Evolutionary conservation across 23 tunicate species (phyloP).

Genomic region (Phallusia fumigata): DNA sequence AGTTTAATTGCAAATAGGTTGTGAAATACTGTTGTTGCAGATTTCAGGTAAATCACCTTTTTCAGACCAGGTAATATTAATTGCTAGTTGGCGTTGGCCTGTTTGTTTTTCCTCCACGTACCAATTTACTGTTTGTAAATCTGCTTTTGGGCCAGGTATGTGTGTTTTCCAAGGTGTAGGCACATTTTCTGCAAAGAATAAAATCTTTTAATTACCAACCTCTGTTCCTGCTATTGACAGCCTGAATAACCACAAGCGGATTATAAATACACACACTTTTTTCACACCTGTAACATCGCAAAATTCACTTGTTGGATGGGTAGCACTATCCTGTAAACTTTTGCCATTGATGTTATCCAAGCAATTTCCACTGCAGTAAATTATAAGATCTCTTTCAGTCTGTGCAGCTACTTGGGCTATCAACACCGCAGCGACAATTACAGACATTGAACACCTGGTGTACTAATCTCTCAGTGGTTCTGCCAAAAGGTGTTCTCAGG

Average conservation of each 20-base stretch:
- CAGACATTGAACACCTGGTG: neutral
- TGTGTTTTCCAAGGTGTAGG: conserved; percentile 7
- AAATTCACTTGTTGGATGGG: neutral
- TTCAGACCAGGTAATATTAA: neutral
- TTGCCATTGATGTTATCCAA: neutral
- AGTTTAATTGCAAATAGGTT: neutral
- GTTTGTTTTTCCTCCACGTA: conserved; percentile 1
- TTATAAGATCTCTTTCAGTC: neutral
- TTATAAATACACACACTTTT: too few relatives aligned
- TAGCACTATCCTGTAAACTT: neutral
- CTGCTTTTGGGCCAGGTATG: conserved; percentile 6
- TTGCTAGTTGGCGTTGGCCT: neutral
- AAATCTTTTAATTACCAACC: too few relatives aligned
- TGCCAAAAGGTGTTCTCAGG: too few relatives aligned
- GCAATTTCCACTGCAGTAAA: neutral
- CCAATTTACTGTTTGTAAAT: neutral
- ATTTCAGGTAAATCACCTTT: neutral
- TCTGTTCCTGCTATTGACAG: too few relatives aligned
- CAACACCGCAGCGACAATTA: neutral
- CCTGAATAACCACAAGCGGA: too few relatives aligned
- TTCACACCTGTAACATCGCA: neutral
- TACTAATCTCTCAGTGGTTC: too few relatives aligned
- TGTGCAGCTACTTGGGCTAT: neutral
- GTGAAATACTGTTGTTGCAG: neutral
- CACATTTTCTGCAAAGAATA: conserved; percentile 1